phyloP scores from a whole-genome alignment of 64 coral and sea anemone genomes.

The Stylophora pistillata region DNA sequence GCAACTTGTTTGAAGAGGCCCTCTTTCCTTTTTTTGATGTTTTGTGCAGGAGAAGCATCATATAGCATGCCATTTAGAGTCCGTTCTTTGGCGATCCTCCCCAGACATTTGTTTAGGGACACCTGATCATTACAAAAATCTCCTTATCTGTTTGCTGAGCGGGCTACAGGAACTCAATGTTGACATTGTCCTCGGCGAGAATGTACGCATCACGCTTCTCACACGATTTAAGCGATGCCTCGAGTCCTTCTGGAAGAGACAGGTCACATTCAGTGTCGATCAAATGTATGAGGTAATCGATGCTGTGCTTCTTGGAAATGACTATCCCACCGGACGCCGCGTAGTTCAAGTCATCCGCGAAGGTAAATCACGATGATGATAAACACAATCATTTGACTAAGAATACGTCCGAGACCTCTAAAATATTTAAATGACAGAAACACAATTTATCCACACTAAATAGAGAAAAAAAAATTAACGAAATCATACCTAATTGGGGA shows the following conservation, averaged over 20 bases:
- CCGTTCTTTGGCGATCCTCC: constrained; percentile 61
- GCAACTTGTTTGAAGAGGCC: too few relatives aligned
- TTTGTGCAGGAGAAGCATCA: constrained; percentile 42
- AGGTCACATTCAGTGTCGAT: constrained; percentile 51
- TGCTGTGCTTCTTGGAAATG: constrained; percentile 67
- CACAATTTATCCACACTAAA: too few relatives aligned
- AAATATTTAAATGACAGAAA: too few relatives aligned
- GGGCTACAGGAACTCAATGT: constrained; percentile 45
- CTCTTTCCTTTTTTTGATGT: not conserved
- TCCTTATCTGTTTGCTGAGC: constrained; percentile 41
- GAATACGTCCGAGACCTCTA: too few relatives aligned
- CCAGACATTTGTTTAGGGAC: not conserved
- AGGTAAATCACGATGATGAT: not conserved
- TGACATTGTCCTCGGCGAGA: constrained; percentile 63
- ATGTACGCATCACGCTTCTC: constrained; percentile 4
- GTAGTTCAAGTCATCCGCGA: constrained; percentile 37
- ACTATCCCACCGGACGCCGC: constrained; percentile 11
- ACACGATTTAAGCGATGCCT: constrained; percentile 43
- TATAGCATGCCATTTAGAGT: constrained; percentile 73
- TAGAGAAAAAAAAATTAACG: too few relatives aligned
- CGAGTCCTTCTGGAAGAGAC: constrained; percentile 62
- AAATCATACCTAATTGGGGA: too few relatives aligned
- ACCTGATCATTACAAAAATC: constrained; percentile 60
- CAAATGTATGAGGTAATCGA: constrained; percentile 51
- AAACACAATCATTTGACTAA: too few relatives aligned